A percentile compares a stretch with the other conserved stretches of the same genome.
phyloP scores from a whole-genome alignment of 2,113 vertebrate species.

The Xiphophorus couchianus region DNA sequence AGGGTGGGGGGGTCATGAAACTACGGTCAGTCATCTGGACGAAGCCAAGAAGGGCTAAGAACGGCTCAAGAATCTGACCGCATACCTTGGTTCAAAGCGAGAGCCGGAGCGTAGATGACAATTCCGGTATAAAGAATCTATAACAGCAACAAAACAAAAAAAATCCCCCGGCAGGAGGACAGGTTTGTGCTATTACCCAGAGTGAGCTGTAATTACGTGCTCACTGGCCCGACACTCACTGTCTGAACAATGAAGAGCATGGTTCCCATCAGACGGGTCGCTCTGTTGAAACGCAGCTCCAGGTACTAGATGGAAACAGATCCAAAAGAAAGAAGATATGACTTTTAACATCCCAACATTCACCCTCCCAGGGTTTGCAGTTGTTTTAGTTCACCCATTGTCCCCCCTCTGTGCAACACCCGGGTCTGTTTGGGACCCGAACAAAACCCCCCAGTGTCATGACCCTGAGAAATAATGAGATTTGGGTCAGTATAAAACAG shows the following conservation, averaged over 20 bases:
- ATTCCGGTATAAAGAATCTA: conserved; percentile 95
- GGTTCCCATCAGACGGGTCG: conserved; percentile 84
- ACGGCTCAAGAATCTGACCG: conserved; percentile 3
- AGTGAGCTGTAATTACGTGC: conserved; percentile 13
- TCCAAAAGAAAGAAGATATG: not conserved
- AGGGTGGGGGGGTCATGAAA: no score
- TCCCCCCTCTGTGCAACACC: no score
- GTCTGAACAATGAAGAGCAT: conserved; percentile 88
- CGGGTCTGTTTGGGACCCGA: no score
- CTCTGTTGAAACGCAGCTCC: conserved; percentile 89
- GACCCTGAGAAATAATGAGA: no score
- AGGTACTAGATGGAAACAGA: conserved; percentile 81
- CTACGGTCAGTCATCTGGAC: conserved; percentile 14
- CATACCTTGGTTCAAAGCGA: conserved; percentile 95
- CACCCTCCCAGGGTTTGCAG: not conserved
- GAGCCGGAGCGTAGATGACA: conserved; percentile 94
- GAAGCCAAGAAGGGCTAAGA: conserved; percentile 32
- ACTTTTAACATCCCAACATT: not conserved
- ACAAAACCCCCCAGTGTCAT: no score
- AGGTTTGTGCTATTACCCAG: conserved; percentile 9
- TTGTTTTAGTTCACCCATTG: no score
- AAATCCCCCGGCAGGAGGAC: not conserved
- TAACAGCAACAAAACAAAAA: not conserved
- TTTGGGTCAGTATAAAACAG: no score
- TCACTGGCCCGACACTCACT: conserved; percentile 76